phyloP scores from a whole-genome alignment of 2,797 vertebrate species.

The Myiotriccus ornatus region DNA sequence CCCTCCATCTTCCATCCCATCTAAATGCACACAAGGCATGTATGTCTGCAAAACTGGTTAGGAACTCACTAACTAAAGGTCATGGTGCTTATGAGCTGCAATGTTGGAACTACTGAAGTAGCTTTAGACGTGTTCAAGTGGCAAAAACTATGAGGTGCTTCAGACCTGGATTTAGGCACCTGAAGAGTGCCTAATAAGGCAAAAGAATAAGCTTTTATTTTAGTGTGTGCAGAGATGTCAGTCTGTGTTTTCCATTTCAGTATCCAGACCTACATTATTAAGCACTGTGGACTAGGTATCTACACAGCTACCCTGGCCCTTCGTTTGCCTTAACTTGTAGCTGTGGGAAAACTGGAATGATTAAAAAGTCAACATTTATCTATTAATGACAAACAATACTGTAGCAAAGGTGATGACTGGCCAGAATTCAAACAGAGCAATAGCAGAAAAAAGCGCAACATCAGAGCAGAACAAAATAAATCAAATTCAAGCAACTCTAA shows the following conservation, averaged over 20 bases:
- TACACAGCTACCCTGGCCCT: neutral
- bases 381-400: neutral
- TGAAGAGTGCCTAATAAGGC: no score
- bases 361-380: neutral
- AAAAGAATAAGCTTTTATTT: neutral
- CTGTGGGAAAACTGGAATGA: neutral
- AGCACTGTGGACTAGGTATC: neutral
- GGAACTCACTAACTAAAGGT: neutral
- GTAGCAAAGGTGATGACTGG: neutral
- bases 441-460: neutral
- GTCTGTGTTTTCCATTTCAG: neutral
- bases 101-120: neutral
- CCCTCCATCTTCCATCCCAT: neutral
- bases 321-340: neutral
- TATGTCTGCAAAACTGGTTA: neutral
- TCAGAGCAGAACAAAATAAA: neutral
- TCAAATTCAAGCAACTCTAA: neutral
- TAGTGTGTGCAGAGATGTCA: neutral
- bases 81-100: neutral
- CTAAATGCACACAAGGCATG: accelerated
- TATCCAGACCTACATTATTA: neutral
- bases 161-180: neutral
- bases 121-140: neutral
- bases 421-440: neutral
- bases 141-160: neutral